Percentiles rank a stretch among this genome's conserved stretches.
These are phyloP conservation scores for Chloropsis cyanopogon DNA, from an alignment of 2,113 vertebrate species.

Conservation along the genomic window DNA sequence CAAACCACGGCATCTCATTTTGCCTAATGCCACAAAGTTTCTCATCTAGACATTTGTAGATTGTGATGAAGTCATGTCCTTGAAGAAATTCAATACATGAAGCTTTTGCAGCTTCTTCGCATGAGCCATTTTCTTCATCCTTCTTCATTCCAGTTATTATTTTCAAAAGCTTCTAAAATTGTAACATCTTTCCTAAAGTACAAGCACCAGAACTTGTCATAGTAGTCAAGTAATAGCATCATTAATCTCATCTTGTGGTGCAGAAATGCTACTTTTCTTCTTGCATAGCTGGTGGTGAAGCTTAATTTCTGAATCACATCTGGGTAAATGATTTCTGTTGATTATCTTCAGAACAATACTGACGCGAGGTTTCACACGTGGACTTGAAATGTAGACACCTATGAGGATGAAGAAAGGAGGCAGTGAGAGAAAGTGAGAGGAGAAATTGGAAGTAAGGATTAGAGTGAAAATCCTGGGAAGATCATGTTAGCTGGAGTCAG, in stretches of 20 bases:
- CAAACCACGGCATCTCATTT: neutral
- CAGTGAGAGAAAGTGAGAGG: neutral
- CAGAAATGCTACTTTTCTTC: neutral
- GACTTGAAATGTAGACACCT: neutral
- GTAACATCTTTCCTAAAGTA: neutral
- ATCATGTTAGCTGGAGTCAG: neutral
- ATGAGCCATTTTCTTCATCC: neutral
- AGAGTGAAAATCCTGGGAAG: neutral
- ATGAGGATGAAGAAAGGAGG: neutral
- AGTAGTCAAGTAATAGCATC: neutral
- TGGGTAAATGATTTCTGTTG: neutral
- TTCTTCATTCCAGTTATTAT: neutral
- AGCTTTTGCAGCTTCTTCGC: neutral
- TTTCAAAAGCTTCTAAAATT: neutral
- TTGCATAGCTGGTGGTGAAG: neutral
- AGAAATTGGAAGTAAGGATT: neutral
- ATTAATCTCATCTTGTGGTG: neutral
- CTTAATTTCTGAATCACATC: neutral
- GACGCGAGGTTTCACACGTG: accelerated
- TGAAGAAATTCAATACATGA: neutral
- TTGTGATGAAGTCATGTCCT: neutral
- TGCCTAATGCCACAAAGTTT: neutral
- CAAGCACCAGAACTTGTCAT: neutral
- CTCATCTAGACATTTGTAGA: neutral
- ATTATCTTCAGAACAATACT: neutral